Conservation (phyloP, 2,797 vertebrate species). For the Acanthurus leucopareius region DNA sequence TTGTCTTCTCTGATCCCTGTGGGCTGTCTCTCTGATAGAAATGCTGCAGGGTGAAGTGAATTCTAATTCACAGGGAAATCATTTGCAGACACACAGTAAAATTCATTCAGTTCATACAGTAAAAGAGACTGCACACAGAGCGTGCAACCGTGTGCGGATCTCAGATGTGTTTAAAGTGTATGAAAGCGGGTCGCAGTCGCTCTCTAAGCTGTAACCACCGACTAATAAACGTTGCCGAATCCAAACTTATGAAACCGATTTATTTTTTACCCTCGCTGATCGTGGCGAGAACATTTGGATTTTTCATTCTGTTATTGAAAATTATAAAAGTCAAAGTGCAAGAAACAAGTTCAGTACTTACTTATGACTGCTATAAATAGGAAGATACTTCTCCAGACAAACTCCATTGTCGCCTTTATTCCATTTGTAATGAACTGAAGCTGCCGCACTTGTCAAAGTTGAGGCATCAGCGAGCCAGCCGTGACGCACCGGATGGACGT, state of each 20-base stretch:
- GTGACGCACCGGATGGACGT: conserved; percentile 52
- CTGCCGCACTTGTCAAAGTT: conserved; percentile 58
- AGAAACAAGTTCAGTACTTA: conserved; percentile 54
- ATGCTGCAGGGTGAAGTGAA: not conserved
- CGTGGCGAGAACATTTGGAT: not conserved
- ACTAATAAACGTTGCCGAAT: not conserved
- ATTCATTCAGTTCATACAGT: not conserved
- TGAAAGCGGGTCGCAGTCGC: not conserved
- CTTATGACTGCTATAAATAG: conserved; percentile 46
- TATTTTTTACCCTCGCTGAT: not conserved
- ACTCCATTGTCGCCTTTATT: conserved; percentile 67
- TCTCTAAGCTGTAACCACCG: not conserved
- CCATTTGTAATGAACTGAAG: conserved; percentile 39
- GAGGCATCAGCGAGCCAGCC: not conserved
- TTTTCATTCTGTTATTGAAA: not conserved
- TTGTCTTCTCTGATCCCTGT: not conserved
- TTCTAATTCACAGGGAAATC: conserved; percentile 5
- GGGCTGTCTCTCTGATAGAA: not conserved
- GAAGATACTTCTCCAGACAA: conserved; percentile 38
- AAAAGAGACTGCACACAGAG: not conserved
- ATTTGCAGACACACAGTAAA: not conserved
- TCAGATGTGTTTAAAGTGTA: not conserved
- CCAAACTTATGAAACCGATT: not conserved
- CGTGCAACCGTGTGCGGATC: not conserved
- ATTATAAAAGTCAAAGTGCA: not conserved